These are phyloP conservation scores for Hexactinellida sp. DNA, from an alignment of 37 sponge, comb jelly and placozoan genomes.

Conservation along the genomic window DNA sequence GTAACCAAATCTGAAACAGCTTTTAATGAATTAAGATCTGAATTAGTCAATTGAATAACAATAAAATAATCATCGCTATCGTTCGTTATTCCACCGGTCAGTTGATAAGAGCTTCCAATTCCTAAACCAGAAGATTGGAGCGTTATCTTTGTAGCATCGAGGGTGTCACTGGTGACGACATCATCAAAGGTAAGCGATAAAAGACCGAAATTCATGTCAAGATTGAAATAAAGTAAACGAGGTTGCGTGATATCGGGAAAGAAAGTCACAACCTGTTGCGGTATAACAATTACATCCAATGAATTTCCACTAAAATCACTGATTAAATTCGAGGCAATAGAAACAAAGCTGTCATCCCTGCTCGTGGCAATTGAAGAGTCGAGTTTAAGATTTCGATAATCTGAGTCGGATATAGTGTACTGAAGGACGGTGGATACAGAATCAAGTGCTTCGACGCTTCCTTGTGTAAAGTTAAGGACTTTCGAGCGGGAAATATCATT, in stretches of 20 bases:
- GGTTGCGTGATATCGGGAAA: conserved; percentile 32
- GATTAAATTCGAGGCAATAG: background rate
- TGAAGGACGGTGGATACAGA: background rate
- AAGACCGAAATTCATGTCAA: conserved; percentile 61
- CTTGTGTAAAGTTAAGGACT: background rate
- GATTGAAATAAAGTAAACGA: conserved; percentile 29
- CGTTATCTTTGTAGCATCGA: conserved; percentile 37
- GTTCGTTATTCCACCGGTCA: conserved; percentile 25
- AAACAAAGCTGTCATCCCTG: background rate
- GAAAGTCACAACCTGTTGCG: background rate
- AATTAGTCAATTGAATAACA: conserved; percentile 16
- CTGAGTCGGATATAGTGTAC: background rate
- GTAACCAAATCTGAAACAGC: conserved; percentile 36
- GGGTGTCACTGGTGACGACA: conserved; percentile 47
- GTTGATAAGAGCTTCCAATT: conserved; percentile 10
- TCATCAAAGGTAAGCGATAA: conserved; percentile 68
- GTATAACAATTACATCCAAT: background rate
- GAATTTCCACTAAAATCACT: background rate
- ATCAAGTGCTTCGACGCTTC: background rate
- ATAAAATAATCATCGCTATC: conserved; percentile 25
- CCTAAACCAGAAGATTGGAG: conserved; percentile 28
- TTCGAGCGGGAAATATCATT: conserved; percentile 13
- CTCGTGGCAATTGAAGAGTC: background rate
- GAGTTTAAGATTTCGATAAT: background rate
- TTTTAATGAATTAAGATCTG: conserved; percentile 54